A percentile compares a stretch with the other conserved stretches of the same genome.
Evolutionary conservation across 2,888 invertebrate species (phyloP).

Genomic region (Hedya salicella): DNA sequence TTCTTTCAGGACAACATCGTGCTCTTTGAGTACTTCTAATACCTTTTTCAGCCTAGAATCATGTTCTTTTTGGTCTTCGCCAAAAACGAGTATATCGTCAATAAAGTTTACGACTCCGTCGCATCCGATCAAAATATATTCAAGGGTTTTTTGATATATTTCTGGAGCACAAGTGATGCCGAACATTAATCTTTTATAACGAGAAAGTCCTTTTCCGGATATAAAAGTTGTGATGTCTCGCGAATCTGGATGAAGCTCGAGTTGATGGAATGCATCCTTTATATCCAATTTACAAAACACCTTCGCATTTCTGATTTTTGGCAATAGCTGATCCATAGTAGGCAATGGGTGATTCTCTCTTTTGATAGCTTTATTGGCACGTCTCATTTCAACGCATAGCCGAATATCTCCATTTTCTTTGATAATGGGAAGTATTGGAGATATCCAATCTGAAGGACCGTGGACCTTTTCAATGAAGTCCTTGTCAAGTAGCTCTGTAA

Average conservation of each 20-base stretch:
- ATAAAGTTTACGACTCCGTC: background rate
- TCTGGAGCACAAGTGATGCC: background rate
- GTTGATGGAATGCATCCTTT: background rate
- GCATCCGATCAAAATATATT: background rate
- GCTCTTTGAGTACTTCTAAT: background rate
- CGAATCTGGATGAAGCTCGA: background rate
- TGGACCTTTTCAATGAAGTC: slow-evolving; percentile 43
- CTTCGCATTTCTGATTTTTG: background rate
- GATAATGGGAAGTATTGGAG: slow-evolving; percentile 45
- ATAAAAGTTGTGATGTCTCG: slow-evolving; percentile 1
- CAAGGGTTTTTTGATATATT: background rate
- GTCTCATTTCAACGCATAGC: slow-evolving; percentile 47
- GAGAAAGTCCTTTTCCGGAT: background rate
- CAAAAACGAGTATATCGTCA: slow-evolving; percentile 5
- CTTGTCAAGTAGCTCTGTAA: too few relatives aligned
- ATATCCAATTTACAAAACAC: background rate
- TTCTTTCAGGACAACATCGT: background rate
- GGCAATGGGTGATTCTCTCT: slow-evolving; percentile 49
- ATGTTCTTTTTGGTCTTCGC: background rate
- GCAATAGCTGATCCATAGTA: slow-evolving; percentile 10
- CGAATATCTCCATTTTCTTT: slow-evolving; percentile 42
- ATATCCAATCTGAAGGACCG: slow-evolving; percentile 43
- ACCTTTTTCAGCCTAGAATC: background rate
- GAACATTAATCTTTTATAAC: slow-evolving; percentile 2
- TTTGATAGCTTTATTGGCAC: slow-evolving; percentile 46